A percentile compares a stretch with the other conserved stretches of the same genome.
phyloP scores from a whole-genome alignment of 2,888 invertebrate genomes.

The Phytoseiulus persimilis region DNA sequence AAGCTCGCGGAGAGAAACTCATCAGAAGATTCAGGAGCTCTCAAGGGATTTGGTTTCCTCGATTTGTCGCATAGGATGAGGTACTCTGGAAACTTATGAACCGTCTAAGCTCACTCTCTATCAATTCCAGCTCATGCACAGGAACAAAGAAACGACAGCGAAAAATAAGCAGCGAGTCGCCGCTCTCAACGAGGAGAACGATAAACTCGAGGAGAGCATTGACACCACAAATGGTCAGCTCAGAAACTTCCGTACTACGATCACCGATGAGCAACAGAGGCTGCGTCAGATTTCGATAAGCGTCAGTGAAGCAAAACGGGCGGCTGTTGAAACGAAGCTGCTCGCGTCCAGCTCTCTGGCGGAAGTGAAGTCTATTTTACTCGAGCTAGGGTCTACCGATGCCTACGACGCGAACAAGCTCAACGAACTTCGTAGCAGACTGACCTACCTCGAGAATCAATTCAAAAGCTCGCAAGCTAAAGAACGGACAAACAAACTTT shows the following conservation, averaged over 20 bases:
- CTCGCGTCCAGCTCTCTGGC: not conserved
- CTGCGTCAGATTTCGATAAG: not conserved
- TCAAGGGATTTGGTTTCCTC: no score
- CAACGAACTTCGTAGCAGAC: conserved; percentile 57
- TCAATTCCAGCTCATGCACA: conserved; percentile 55
- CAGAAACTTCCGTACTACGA: conserved; percentile 47
- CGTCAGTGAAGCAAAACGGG: not conserved
- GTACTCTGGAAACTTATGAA: no score
- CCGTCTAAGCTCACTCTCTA: conserved; percentile 44
- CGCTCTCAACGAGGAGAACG: conserved; percentile 70
- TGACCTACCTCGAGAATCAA: conserved; percentile 63
- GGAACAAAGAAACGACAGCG: conserved; percentile 68
- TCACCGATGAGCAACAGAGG: not conserved
- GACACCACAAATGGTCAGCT: conserved; percentile 50
- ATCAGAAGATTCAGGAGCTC: no score
- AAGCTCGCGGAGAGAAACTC: conserved; percentile 40
- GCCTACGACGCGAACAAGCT: conserved; percentile 47
- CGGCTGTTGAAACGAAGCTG: not conserved
- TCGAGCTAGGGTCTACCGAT: conserved; percentile 50
- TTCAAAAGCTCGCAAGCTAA: conserved; percentile 67
- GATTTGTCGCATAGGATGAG: no score
- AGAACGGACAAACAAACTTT: conserved; percentile 64
- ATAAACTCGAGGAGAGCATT: conserved; percentile 68
- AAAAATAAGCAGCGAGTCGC: conserved; percentile 63
- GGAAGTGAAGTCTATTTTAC: conserved; percentile 44